Evolutionary conservation across 1,140 invertebrate species (phyloP).

Genomic region (Drosophila nikananu): DNA sequence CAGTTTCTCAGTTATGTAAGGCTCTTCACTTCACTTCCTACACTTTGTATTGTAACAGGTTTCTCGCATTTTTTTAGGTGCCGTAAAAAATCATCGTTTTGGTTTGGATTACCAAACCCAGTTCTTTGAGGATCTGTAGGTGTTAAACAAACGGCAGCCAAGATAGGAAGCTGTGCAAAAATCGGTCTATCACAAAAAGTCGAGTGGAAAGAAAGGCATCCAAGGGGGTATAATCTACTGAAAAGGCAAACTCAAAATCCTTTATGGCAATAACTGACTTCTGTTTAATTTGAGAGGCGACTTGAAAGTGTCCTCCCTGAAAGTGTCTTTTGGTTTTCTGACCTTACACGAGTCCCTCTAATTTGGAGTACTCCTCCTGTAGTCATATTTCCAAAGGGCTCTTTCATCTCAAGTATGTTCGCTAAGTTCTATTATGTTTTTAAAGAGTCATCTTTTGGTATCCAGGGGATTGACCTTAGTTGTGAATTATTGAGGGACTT

Average conservation of each 20-base stretch:
- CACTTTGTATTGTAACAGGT: constrained; percentile 48
- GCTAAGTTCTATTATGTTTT: not conserved
- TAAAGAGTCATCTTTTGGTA: not conserved
- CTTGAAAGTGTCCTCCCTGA: constrained; percentile 21
- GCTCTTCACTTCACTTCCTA: not conserved
- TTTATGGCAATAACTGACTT: constrained; percentile 34
- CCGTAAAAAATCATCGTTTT: constrained; percentile 51
- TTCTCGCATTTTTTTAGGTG: constrained; percentile 37
- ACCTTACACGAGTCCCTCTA: constrained; percentile 14
- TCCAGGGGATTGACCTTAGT: constrained; percentile 1
- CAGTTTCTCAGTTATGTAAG: constrained; percentile 36
- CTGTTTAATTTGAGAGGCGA: constrained; percentile 44
- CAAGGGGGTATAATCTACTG: constrained; percentile 22
- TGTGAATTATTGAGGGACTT: not conserved
- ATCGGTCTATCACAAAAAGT: constrained; percentile 11
- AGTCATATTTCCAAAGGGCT: constrained; percentile 17
- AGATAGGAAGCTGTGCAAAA: constrained; percentile 49
- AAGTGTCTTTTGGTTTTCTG: constrained; percentile 37
- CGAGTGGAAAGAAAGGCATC: constrained; percentile 1
- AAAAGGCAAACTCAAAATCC: constrained; percentile 20
- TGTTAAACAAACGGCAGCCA: constrained; percentile 62
- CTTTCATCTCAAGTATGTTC: not conserved
- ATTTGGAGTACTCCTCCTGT: constrained; percentile 6
- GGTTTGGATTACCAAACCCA: constrained; percentile 13
- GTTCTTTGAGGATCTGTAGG: constrained; percentile 35